A percentile compares a stretch with the other conserved stretches of the same genome.
Evolutionary conservation across 1,140 invertebrate species (phyloP).

Genomic region (fruit fly (Drosophila melanogaster)): Release_6_plus_ISO1_MT NT_037436.4:13363501-13364000

Average conservation of each 20-base stretch:
- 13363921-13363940: constrained; percentile 10
- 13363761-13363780: constrained; percentile 7
- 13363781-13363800: neutral
- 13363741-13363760: constrained; percentile 16
- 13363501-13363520: neutral
- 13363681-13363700: constrained; percentile 20
- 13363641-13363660: constrained; percentile 49
- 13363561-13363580: constrained; percentile 77
- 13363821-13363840: too few species aligned
- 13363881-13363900: neutral
- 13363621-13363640: constrained; percentile 49
- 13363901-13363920: too few species aligned
- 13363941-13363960: constrained; percentile 10
- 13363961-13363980: constrained; percentile 37
- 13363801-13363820: too few species aligned
- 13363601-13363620: constrained; percentile 50
- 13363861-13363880: too few species aligned
- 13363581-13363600: constrained; percentile 64
- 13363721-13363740: constrained; percentile 32
- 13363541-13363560: constrained; percentile 54
- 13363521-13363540: constrained; percentile 59
- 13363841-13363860: too few species aligned
- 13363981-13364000: constrained; percentile 49
- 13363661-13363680: neutral
- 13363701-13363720: constrained; percentile 7